Percentiles rank a stretch among this genome's conserved stretches.
phyloP scores from a whole-genome alignment of 2,888 invertebrate genomes.

The Dicyrtoma fusca region DNA sequence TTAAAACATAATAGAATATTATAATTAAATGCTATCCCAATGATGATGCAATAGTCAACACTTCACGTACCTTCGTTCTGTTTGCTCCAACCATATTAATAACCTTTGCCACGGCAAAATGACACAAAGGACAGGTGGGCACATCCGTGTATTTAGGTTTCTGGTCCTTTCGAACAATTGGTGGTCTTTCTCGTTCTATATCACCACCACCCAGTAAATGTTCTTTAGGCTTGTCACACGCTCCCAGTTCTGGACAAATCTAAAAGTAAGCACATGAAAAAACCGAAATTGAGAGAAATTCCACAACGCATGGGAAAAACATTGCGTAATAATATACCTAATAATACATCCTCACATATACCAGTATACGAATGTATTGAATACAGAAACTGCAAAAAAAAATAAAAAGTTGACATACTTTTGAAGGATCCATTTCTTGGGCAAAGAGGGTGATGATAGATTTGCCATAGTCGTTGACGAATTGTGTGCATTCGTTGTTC shows the following conservation, averaged over 20 bases:
- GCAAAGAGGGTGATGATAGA: constrained; percentile 76
- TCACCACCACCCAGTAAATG: constrained; percentile 62
- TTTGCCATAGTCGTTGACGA: constrained; percentile 78
- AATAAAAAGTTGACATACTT: constrained; percentile 60
- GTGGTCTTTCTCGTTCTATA: constrained; percentile 58
- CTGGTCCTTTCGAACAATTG: constrained; percentile 58
- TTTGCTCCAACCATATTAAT: constrained; percentile 73
- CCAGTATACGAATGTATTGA: too few species aligned
- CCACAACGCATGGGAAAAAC: too few species aligned
- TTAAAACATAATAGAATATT: too few species aligned
- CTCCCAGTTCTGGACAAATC: constrained; percentile 73
- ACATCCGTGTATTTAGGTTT: constrained; percentile 60
- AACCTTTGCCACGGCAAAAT: constrained; percentile 77
- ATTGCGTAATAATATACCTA: too few species aligned
- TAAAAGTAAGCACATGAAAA: too few species aligned
- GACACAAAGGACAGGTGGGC: constrained; percentile 78
- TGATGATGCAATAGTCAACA: background rate
- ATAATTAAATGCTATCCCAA: background rate
- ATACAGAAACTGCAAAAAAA: too few species aligned
- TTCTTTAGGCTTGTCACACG: constrained; percentile 65
- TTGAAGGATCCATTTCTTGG: constrained; percentile 73
- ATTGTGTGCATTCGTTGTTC: constrained; percentile 70
- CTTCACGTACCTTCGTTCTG: constrained; percentile 69
- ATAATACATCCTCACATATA: too few species aligned
- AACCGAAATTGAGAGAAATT: too few species aligned